Conservation (phyloP, 2,797 vertebrate species). For the Phrynocephalus guinanensis region DNA sequence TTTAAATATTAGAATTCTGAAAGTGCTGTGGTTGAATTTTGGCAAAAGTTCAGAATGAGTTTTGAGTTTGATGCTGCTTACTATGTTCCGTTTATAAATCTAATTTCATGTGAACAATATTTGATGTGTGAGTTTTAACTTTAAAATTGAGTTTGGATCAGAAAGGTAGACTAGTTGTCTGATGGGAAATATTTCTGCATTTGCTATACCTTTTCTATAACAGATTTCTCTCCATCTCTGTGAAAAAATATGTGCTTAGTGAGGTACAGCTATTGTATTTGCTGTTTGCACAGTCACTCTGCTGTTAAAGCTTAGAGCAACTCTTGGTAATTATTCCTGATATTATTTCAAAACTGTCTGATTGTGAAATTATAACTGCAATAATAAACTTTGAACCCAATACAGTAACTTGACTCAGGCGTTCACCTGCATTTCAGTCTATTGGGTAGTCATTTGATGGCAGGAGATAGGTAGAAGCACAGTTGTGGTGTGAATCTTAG, state of each 20-base stretch:
- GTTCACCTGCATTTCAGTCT: background rate
- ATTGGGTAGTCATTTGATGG: background rate
- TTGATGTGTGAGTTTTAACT: background rate
- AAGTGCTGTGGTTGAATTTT: constrained; percentile 27
- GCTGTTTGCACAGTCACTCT: background rate
- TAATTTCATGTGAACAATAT: background rate
- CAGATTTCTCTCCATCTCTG: constrained; percentile 24
- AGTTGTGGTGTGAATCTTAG: background rate
- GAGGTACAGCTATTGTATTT: background rate
- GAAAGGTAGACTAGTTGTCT: background rate
- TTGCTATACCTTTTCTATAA: constrained; percentile 19
- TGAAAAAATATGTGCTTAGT: background rate
- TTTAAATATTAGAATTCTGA: constrained; percentile 26
- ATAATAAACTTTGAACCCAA: background rate
- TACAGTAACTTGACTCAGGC: background rate
- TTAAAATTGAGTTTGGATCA: background rate
- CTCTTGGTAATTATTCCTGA: constrained; percentile 34
- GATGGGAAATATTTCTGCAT: constrained; percentile 3
- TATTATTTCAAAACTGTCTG: constrained; percentile 22
- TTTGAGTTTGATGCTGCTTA: background rate
- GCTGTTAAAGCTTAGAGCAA: background rate
- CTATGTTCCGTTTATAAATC: constrained; percentile 8
- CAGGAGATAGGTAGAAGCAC: background rate
- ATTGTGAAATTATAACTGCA: constrained; percentile 28
- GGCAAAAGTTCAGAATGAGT: background rate